Evolutionary conservation across 2,888 invertebrate genomes (phyloP), one percentile per base, ranked within the genome.

Genomic region (Desoria tigrina): DNA sequence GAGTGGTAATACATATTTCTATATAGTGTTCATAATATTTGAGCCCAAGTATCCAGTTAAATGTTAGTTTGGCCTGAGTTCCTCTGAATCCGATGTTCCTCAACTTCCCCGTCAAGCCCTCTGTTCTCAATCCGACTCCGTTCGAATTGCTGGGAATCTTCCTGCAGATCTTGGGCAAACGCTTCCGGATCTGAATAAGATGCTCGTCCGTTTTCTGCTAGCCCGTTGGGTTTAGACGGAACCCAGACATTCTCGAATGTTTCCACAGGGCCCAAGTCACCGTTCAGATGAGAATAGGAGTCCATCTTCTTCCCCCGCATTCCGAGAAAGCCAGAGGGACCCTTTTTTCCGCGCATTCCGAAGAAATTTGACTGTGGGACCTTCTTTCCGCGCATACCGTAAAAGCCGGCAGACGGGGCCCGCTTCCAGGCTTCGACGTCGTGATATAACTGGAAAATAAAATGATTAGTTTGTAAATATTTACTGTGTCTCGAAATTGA

Each of bases 301-400:
- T 23, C 42, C 57, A 57, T 57, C 21, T 76, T 76, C 61, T 76
- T 76, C 11, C 76, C 76, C 42, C 76, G 45, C 72, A 76, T 71
- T 50, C 76, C 76, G 45, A 76, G 56, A 67, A 76, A 76, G 18
- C 76, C 76, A 9, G 71, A 72, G 21, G 76, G 76, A 58, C 76
- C 76, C 23, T 76, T 76, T 21, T 74, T 74, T 58, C 76, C 68
- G 67, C 74, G 61, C 64, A 74, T 74, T 63, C 67, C 74, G 61
- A 73, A 76, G 65, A 72, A 74, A 42, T 60, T 59, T 26, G 68
- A 65, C 26, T 66, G 66, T 42, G 76, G 76, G 42, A 73, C 73
- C 66, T 75, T 75, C 66, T 75, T 75, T 39, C 75, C 75, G 61
- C 74, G 57, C 73, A 75, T 73, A 18, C 75, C 75, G 50, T 71